Evolutionary conservation across 2,888 invertebrate species (phyloP), one percentile per base, ranked within the genome.

Genomic region (Epsilonema sp.): DNA sequence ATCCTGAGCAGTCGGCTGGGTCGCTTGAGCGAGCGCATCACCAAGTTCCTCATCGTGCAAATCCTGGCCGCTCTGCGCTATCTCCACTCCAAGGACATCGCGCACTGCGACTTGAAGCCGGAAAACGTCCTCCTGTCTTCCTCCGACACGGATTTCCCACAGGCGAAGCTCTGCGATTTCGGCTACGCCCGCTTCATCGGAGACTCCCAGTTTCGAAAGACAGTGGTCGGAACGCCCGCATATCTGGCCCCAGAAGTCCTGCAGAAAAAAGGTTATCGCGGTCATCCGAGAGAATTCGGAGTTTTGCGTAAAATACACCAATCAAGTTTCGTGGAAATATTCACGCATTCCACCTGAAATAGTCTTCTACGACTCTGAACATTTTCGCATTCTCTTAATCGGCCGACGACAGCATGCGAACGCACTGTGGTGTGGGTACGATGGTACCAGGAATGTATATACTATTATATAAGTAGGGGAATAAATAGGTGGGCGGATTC

Each of bases 31-130:
- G 94, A 94, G 67, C 73, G 94, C 53, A 81, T 86, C 26, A 60
- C 62, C 21, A 58, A 56, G 43, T 63, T 60, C 47, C 51, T 63
- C 5, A 55, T 63, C 26, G 53, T 59, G n/a, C 71, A 84, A 79
- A 92, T 97, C 64, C 73, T 97, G 53, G 78, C 87, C 51, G 94
- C 94, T 1, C 73, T 97, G 54, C 89, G 89, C 66, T 89, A 94
- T 72, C 73, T 94, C 39, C 94, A 94, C 70, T 85, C 85, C 63
- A 86, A 87, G 41, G 37, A 53, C 47, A 51, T 53, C 22, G 53
- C 53, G 3, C 62, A 62, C 46, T 62, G 62, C 44, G 60, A 63
- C 44, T 41, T 61, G 50, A 61, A 62, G 49, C 62, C 61, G 21
- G 63, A 63, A 47, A 63, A 63, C 49, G 63, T 63, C 38, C 55